Base-by-base conservation (phyloP, 2,888 invertebrate species). In the Drosophila limbata region DNA sequence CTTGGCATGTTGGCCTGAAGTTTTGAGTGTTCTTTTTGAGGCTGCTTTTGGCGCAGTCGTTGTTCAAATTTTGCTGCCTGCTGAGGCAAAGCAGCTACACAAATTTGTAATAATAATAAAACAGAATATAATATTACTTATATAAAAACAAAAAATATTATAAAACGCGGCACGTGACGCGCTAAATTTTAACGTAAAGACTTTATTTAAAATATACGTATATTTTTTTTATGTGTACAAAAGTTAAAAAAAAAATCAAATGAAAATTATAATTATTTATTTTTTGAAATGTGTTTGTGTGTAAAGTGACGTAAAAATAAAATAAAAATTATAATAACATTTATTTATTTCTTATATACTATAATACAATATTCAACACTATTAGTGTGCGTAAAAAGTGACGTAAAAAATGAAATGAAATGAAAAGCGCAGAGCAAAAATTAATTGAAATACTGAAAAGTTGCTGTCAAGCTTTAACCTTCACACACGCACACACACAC, bases 381-480 rank as follows among this genome's bases (percentile, higher is more conserved):
- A 17, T 37, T n/a, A 19, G 21, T 40, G 70, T 62, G 31, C 55
- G 66, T n/a, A 65, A 57, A 53, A 68, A 66, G 72, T 69, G 68
- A 61, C 53, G 42, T n/a, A 42, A 35, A 61, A 33, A 47, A 17
- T 47, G 15, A 28, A 35, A 33, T 35, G n/a, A 15, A 19, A 39
- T 31, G 28, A 39, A 55, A 55, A 42, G 31, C 4, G 39, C 21
- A 40, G 15, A 48, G 21, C 37, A 50, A 52, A 56, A 53, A 61
- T 44, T 51, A 60, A 60, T 51, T 73, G 42, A 73, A 73, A 59
- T 37, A 52, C 8, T 37, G 10, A 19, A 45, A 35, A 69, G 50
- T 51, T 39, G 44, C 39, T 63, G 17, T 48, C 52, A 48, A 76
- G 63, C 65, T 68, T 79, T 81, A 79, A 81, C 78, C 79, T 81